Conservation (phyloP, 2,113 vertebrate species). For the Motacilla alba region DNA sequence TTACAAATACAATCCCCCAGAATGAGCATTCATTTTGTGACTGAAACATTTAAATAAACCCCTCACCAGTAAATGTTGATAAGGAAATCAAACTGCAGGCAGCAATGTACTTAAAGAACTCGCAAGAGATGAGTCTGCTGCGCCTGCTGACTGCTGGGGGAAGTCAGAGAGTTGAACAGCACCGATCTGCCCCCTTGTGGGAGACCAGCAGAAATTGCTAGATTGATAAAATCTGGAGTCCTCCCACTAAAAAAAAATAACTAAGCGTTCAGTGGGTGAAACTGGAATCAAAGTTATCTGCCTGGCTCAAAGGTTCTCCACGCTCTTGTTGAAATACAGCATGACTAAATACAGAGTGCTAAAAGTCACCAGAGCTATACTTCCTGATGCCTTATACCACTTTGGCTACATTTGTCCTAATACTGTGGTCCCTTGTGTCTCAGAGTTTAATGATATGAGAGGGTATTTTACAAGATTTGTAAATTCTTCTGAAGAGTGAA, state of each 20-base stretch:
- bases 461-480: background rate
- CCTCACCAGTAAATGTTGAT: background rate
- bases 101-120: background rate
- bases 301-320: background rate
- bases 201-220: background rate
- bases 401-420: background rate
- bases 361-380: background rate
- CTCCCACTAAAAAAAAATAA: background rate
- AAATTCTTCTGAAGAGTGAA: background rate
- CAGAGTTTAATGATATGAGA: background rate
- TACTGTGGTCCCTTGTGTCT: background rate
- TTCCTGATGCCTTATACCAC: background rate
- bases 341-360: background rate
- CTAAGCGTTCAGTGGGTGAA: background rate
- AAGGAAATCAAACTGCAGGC: background rate
- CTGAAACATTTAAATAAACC: background rate
- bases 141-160: too few species aligned
- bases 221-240: background rate
- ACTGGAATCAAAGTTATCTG: background rate
- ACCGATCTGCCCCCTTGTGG: conserved; percentile 30
- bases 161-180: background rate
- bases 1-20: background rate
- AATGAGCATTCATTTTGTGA: background rate
- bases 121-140: background rate
- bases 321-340: background rate